A percentile compares a stretch with the other conserved stretches of the same genome.
phyloP scores from a whole-genome alignment of 2,113 vertebrate species.

The Ceuthmochares aereus region DNA sequence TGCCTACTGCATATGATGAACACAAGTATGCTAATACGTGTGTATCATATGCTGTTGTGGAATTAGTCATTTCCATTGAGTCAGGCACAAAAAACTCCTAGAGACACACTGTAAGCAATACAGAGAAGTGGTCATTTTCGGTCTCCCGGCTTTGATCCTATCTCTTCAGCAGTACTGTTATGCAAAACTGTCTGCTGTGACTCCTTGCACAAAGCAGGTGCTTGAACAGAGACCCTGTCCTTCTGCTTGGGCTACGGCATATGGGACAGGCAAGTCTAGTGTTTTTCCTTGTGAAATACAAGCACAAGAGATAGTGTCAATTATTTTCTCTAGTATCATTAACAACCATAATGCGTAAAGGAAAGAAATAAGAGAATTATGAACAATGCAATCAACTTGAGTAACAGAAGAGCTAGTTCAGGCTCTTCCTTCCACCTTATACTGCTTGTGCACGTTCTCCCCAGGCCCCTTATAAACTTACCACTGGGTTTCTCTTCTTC shows the following conservation, averaged over 20 bases:
- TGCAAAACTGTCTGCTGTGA: not conserved
- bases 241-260: not conserved
- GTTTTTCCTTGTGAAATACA: not conserved
- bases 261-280: not conserved
- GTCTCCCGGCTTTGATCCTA: not conserved
- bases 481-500: not conserved
- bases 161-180: not conserved
- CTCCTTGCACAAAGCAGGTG: not conserved
- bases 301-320: not conserved
- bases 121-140: not conserved
- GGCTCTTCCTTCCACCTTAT: not conserved
- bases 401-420: not conserved
- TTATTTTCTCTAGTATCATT: not conserved
- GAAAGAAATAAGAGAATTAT: not conserved
- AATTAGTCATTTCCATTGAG: not conserved
- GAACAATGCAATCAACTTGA: not conserved
- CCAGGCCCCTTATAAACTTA: not conserved
- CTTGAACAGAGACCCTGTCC: not conserved
- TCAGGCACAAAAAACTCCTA: not conserved
- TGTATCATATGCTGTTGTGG: not conserved
- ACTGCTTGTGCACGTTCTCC: not conserved
- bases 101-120: not conserved
- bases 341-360: not conserved
- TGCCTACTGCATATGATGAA: not conserved
- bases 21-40: accelerated